Evolutionary conservation across 1,140 invertebrate species (phyloP).

Genomic region (Ditylenchus dipsaci): DNA sequence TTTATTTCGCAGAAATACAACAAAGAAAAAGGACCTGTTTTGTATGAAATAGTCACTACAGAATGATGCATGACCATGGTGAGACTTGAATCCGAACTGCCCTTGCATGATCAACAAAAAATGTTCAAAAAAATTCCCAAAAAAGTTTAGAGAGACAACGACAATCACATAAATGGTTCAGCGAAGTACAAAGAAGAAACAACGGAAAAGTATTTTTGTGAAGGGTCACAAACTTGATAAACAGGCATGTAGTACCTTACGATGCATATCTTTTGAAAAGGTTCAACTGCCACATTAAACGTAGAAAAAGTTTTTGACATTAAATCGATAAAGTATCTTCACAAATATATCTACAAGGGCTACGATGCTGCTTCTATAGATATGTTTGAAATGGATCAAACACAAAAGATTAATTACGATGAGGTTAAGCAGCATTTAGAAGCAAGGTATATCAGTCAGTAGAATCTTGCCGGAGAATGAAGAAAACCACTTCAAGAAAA

Average conservation of each 20-base stretch:
- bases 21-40: slow-evolving; percentile 1
- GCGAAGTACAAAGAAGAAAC: not conserved
- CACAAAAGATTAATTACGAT: slow-evolving; percentile 14
- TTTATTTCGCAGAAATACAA: not conserved
- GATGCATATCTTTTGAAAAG: slow-evolving; percentile 21
- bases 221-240: not conserved
- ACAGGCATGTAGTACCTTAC: slow-evolving; percentile 7
- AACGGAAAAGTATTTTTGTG: not conserved
- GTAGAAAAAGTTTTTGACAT: slow-evolving; percentile 19
- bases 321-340: slow-evolving; percentile 24
- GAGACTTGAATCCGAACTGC: not conserved
- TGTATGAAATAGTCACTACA: not conserved
- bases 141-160: not conserved
- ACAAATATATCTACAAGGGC: slow-evolving; percentile 27
- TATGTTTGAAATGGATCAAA: not conserved
- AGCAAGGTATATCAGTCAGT: slow-evolving; percentile 21
- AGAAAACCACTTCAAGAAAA: slow-evolving; percentile 18
- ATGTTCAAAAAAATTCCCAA: slow-evolving; percentile 9
- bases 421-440: slow-evolving; percentile 17
- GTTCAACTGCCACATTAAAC: slow-evolving; percentile 17
- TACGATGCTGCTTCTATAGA: slow-evolving; percentile 13
- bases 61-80: slow-evolving; percentile 2
- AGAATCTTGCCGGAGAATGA: slow-evolving; percentile 27
- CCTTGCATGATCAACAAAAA: slow-evolving; percentile 2
- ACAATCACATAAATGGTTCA: not conserved